Evolutionary conservation across 53 echinoderm and acorn worm genomes (phyloP), one percentile per base, ranked within the genome.

Genomic region (Pentamera pediparva): DNA sequence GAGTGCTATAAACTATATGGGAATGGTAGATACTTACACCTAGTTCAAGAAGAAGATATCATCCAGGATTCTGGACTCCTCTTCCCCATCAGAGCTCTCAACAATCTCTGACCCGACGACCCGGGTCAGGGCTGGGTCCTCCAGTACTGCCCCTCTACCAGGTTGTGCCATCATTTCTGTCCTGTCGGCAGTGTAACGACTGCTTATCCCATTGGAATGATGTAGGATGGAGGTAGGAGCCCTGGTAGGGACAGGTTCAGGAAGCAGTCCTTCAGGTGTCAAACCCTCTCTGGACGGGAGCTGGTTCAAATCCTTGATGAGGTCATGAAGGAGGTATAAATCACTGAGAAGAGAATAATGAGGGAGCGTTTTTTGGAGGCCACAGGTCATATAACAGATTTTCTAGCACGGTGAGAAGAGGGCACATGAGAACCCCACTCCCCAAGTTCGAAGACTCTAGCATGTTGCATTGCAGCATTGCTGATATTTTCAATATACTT

Each of bases 41-140:
- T 34, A 74, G 13, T 49, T 60, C 29, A 85, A 58, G 32, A 92
- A 92, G 80, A 92, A 92, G 30, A 92, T 82, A 15, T 92, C 92
- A 28, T 92, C 88, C 5, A 92, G 61, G 5, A 92, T 82, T 35
- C 40, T 49, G 7, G 79, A 75, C 39, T 92, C 92, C 22, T 92
- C 81, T 56, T 82, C 59, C 36, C 87, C 87, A 25, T 76, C 59
- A 2, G 81, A 75, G 2, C 76, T 81, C 24, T 34, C 35, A 3
- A 54, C 32, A 52, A 71, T 54, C 22, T 71, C 72, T 51, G 54
- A 54, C 15, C 72, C 72, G 29, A 34, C 50, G 52, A 71, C 2
- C 15, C 58, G 28, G 18, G 25, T n/a, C 11, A 32, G 17, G 29
- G 32, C 10, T 31, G 58, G 13, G 4, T 29, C 29, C 3, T 12